Percentiles rank a stretch among this genome's conserved stretches.
Evolutionary conservation across 2,888 invertebrate species (phyloP).

Genomic region (Chymomyza caudatula): DNA sequence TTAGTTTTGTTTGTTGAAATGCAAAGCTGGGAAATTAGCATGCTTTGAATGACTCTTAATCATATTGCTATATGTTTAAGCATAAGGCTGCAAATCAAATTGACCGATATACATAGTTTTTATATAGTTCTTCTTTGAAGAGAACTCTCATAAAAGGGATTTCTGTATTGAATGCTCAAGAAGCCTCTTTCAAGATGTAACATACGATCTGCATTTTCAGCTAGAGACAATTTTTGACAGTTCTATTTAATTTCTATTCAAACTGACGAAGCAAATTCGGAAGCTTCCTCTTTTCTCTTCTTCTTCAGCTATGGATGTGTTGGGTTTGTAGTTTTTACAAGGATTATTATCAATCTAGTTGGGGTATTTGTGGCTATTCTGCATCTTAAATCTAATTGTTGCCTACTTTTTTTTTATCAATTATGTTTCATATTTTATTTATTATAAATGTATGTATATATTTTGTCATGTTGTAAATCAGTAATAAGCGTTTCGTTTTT

Average conservation of each 20-base stretch:
- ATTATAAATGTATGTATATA: not conserved
- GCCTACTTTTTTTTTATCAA: slow-evolving; percentile 46
- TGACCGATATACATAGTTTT: slow-evolving; percentile 26
- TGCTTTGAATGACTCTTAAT: not conserved
- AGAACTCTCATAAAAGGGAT: no score
- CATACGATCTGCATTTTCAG: no score
- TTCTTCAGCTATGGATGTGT: not conserved
- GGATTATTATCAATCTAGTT: no score
- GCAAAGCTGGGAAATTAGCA: not conserved
- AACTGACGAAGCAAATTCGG: not conserved
- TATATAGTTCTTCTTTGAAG: not conserved
- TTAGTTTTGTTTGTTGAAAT: slow-evolving; percentile 5
- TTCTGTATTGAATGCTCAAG: no score
- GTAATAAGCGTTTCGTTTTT: slow-evolving; percentile 62
- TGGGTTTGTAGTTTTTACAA: not conserved
- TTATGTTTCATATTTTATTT: no score
- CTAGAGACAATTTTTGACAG: no score
- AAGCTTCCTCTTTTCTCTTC: not conserved
- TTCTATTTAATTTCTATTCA: no score
- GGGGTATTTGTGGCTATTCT: not conserved
- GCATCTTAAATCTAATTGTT: slow-evolving; percentile 1
- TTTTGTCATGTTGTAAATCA: slow-evolving; percentile 47
- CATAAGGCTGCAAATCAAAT: slow-evolving; percentile 57
- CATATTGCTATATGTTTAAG: slow-evolving; percentile 24
- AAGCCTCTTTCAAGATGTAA: no score